phyloP scores from a whole-genome alignment of 2,113 vertebrate genomes.

The Sus scrofa region T2T-Sscrofa CM000813.6:97548001-97548500 shows the following conservation, averaged over 20 bases:
- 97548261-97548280: too few species aligned
- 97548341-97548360: neutral
- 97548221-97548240: too few species aligned
- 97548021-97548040: neutral
- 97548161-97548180: too few species aligned
- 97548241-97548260: too few species aligned
- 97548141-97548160: too few species aligned
- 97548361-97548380: neutral
- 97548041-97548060: too few species aligned
- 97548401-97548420: neutral
- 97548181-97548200: too few species aligned
- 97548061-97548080: too few species aligned
- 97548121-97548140: too few species aligned
- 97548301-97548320: neutral
- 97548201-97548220: too few species aligned
- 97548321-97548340: neutral
- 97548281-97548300: neutral
- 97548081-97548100: too few species aligned
- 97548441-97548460: neutral
- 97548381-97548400: neutral
- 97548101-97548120: too few species aligned
- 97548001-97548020: neutral
- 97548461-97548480: neutral
- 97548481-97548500: neutral
- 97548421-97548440: neutral